Percentiles rank a stretch among this genome's conserved stretches.
These are phyloP conservation scores for Anoplolepis gracilipes DNA, from an alignment of 1,140 invertebrate genomes.

Conservation along the genomic window DNA sequence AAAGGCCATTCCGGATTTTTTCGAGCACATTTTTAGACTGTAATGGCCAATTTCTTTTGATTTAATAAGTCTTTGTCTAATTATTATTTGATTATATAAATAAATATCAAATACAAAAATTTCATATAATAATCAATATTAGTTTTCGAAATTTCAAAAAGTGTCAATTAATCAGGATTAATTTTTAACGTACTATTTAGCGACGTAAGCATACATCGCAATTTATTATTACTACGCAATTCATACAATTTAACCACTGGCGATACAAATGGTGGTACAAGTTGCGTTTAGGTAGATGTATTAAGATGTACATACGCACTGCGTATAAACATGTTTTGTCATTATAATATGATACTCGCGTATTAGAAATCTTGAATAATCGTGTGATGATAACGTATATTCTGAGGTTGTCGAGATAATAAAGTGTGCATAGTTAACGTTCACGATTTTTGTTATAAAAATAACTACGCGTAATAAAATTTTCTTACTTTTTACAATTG, in stretches of 20 bases:
- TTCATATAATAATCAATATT: background rate
- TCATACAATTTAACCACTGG: background rate
- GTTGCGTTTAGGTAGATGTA: background rate
- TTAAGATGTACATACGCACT: background rate
- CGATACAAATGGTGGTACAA: background rate
- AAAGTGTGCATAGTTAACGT: background rate
- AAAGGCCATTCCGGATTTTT: background rate
- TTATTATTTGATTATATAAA: background rate
- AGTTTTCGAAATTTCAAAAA: background rate
- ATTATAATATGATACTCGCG: background rate
- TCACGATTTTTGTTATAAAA: background rate
- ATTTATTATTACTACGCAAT: background rate
- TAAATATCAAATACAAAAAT: no score
- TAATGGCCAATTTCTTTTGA: background rate
- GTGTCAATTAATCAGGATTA: background rate
- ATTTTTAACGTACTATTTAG: background rate
- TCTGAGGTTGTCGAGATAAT: conserved; percentile 1
- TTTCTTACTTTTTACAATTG: background rate
- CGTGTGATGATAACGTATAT: background rate
- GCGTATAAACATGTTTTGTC: conserved; percentile 35
- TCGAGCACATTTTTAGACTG: background rate
- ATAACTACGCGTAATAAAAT: background rate
- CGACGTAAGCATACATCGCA: background rate
- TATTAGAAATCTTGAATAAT: conserved; percentile 27
- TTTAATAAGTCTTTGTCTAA: background rate